Conservation (phyloP, 1,140 invertebrate species). For the Pseudomyrmex dendroicus region DNA sequence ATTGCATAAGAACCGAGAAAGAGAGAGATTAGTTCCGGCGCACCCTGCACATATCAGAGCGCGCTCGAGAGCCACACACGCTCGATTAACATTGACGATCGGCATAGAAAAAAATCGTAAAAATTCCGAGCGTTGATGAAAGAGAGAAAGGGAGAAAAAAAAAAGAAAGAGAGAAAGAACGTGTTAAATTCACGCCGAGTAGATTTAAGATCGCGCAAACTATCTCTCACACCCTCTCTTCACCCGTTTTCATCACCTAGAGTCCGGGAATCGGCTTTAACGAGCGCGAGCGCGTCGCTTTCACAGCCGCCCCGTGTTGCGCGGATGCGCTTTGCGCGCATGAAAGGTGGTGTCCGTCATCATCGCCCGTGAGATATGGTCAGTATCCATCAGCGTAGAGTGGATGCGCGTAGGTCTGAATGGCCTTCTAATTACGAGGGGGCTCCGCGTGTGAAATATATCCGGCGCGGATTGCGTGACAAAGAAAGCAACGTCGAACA, state of each 20-base stretch:
- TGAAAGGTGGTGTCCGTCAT: slow-evolving; percentile 65
- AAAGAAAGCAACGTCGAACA: slow-evolving; percentile 59
- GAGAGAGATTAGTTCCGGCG: neutral
- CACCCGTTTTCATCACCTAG: slow-evolving; percentile 50
- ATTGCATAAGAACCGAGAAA: neutral
- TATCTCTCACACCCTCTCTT: slow-evolving; percentile 28
- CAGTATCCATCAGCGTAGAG: slow-evolving; percentile 70
- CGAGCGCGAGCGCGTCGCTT: slow-evolving; percentile 50
- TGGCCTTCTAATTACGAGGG: slow-evolving; percentile 73
- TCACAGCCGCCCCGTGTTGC: slow-evolving; percentile 40
- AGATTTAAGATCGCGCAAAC: slow-evolving; percentile 47
- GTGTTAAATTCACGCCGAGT: slow-evolving; percentile 18
- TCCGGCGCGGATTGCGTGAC: slow-evolving; percentile 58
- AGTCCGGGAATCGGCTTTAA: slow-evolving; percentile 46
- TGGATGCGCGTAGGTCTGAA: slow-evolving; percentile 68
- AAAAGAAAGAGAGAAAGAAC: too few species aligned
- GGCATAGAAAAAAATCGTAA: slow-evolving; percentile 10
- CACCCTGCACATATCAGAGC: neutral
- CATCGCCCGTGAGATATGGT: slow-evolving; percentile 68
- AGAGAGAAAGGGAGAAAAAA: neutral
- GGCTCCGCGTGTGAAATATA: slow-evolving; percentile 68
- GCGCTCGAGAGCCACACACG: neutral
- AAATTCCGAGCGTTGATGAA: neutral
- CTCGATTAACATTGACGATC: neutral
- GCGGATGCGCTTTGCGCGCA: slow-evolving; percentile 57